phyloP scores from a whole-genome alignment of 37 sponge, comb jelly and placozoan genomes.

The Chondrilla cf. caribensis region DNA sequence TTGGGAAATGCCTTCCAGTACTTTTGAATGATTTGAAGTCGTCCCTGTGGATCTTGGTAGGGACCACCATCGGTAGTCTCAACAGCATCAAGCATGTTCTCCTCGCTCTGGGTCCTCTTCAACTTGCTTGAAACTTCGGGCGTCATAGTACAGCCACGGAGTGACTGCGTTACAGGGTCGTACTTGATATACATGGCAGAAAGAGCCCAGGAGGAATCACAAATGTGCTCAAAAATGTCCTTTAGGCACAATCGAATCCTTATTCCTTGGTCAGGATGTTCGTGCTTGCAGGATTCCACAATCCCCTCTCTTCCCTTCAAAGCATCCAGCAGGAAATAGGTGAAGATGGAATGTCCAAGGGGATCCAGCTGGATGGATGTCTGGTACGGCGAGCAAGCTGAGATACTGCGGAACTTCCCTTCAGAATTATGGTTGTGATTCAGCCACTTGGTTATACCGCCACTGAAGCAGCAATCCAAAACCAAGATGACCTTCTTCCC shows the following conservation, averaged over 20 bases:
- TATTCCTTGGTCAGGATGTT: conserved; percentile 17
- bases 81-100: conserved; percentile 17
- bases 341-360: not conserved
- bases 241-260: conserved; percentile 22
- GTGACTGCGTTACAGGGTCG: conserved; percentile 7
- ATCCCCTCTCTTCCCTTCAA: not conserved
- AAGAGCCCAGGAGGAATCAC: conserved; percentile 19
- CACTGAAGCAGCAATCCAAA: conserved; percentile 19
- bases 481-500: conserved; percentile 13
- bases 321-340: conserved; percentile 23
- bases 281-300: not conserved
- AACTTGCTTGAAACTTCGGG: not conserved
- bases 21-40: not conserved
- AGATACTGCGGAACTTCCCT: not conserved
- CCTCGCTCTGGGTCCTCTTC: not conserved
- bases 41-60: not conserved
- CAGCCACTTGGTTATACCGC: conserved; percentile 9
- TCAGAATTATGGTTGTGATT: not conserved
- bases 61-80: conserved; percentile 21
- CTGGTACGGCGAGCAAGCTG: conserved; percentile 13
- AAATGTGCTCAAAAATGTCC: conserved; percentile 12
- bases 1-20: not conserved
- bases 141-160: not conserved
- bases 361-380: conserved; percentile 21
- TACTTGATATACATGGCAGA: conserved; percentile 16